Base-by-base conservation (phyloP, 2,888 invertebrate genomes). In the Serripes groenlandicus region DNA sequence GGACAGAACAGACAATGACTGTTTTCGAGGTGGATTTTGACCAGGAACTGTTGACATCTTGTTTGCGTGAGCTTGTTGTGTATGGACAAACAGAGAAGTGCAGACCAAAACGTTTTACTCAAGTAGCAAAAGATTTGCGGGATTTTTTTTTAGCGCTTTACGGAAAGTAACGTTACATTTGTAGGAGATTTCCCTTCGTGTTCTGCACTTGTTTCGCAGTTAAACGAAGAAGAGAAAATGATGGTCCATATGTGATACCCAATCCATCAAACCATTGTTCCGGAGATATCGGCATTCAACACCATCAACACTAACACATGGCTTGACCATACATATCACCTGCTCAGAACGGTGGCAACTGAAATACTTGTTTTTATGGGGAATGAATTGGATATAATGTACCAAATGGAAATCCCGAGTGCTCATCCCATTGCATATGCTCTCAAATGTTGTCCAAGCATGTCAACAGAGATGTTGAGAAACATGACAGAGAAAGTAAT, bases 1-100 rank as follows among this genome's bases (percentile, higher is more conserved):
- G 78, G 56, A 69, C 84, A 11, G 23, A 58, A 18, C 70, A 85
- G 23, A 60, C 62, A 26, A 73, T 78, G 18, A 68, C 62, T 7
- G 37, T 81, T 26, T 78, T 78, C 23, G 42, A 75, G 49, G 21
- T 81, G 11, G 37, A 28, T 0, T 42, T 42, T 76, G 32, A 28
- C 35, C 52, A 34, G 60, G 30, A 70, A 5, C 60, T 18, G 28
- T 76, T 26, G 73, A 72, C 54, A 3, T 21, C 4, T 2, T 23
- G 18, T 30, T 70, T 4, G 23, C 18, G 69, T 15, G 54, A 54
- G n/a, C 54, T 54, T n/a, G 23, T n/a, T 5, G 9, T n/a, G 5
- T 54, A 54, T n/a, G n/a, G n/a, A 7, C 42, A 7, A 11, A 42
- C 42, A 11, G 42, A 42, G 9, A 7, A 15, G 15, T 11, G 15